Conservation (phyloP, 2,113 vertebrate genomes). For the Naja naja region DNA sequence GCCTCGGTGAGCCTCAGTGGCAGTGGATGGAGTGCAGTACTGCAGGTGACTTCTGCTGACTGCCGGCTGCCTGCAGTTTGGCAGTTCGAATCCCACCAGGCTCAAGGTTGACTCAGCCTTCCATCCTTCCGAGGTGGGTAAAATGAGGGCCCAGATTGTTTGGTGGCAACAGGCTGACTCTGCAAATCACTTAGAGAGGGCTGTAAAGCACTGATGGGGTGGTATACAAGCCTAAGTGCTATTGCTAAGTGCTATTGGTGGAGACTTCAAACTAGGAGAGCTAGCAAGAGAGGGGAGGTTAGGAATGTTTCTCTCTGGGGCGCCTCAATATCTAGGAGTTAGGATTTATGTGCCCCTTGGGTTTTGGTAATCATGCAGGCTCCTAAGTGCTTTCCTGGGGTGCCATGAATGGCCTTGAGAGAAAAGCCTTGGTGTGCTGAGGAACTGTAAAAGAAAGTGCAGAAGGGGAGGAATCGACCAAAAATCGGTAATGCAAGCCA, state of each 20-base stretch:
- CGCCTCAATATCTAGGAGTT: not conserved
- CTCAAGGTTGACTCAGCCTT: no score
- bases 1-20: no score
- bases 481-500: not conserved
- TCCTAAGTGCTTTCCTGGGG: not conserved
- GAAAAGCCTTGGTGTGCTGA: not conserved
- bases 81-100: no score
- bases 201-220: no score
- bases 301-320: not conserved
- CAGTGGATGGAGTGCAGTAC: not conserved
- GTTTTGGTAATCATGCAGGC: not conserved
- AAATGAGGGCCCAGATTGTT: no score
- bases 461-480: not conserved
- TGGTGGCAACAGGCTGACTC: no score
- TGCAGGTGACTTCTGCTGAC: no score
- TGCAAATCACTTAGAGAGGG: no score
- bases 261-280: not conserved
- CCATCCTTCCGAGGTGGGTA: no score
- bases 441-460: not conserved
- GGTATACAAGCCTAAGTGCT: not conserved
- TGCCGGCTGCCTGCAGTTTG: no score
- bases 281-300: not conserved
- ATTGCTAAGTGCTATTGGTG: not conserved
- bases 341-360: not conserved
- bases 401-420: not conserved